A percentile compares a stretch with the other conserved stretches of the same genome.
Conservation (phyloP, 2,113 vertebrate species). For the Tyrannus savana region DNA sequence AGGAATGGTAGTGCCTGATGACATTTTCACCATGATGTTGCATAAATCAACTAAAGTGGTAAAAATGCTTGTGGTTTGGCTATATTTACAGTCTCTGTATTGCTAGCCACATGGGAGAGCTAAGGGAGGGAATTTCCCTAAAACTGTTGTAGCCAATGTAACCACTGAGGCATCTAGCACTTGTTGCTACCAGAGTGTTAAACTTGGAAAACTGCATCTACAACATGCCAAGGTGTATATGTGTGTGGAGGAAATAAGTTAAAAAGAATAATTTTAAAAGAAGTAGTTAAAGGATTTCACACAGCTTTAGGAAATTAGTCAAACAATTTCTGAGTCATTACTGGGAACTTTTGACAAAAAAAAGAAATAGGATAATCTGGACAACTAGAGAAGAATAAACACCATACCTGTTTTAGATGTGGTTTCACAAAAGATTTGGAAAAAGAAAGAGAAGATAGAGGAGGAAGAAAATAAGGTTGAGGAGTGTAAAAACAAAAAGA, state of each 20-base stretch:
- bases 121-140: conserved; percentile 22
- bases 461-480: neutral
- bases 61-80: conserved; percentile 62
- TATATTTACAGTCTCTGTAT: conserved; percentile 9
- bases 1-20: neutral
- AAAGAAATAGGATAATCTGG: neutral
- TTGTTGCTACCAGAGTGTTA: conserved; percentile 23
- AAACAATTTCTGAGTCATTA: neutral
- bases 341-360: neutral
- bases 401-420: neutral
- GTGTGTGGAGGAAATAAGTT: neutral
- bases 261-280: neutral
- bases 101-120: conserved; percentile 41
- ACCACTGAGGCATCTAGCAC: neutral
- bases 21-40: conserved; percentile 4
- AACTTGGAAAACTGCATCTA: neutral
- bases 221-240: neutral
- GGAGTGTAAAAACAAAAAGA: neutral
- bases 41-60: conserved; percentile 50
- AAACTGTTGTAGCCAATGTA: neutral
- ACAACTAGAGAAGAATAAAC: neutral
- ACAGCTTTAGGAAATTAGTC: neutral
- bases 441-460: neutral
- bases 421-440: neutral
- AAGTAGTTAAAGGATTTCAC: neutral